Evolutionary conservation across 2,113 vertebrate genomes (phyloP), one percentile per base, ranked within the genome.

Genomic region (Theristicus caerulescens): DNA sequence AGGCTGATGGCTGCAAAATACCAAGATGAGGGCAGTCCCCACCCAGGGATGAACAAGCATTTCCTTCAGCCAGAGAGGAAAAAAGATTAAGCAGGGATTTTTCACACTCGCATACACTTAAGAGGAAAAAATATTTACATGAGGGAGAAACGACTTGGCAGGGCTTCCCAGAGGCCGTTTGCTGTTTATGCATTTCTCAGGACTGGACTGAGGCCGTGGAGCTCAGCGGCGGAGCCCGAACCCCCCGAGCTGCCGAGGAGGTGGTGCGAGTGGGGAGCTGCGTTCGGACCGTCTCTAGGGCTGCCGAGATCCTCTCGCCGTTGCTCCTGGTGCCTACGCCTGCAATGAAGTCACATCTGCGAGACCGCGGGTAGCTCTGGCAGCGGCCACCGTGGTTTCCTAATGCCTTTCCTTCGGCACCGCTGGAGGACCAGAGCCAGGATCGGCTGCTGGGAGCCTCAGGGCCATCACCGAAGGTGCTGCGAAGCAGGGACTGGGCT

Each of bases 101-200:
- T 95, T 97, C 93, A 94, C 91, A 94, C 86, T 94, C 1, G 0
- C 51, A 51, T 78, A 88, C 79, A 95, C 95, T 95, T 97, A 84
- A 96, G 88, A 94, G 74, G 44, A 72, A 90, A 91, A 91, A 96
- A 95, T 95, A 96, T 96, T 95, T 96, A 92, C 72, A 94, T 52
- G 70, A 95, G 32, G 44, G 88, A 93, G 65, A 92, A 84, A 84
- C 77, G 81, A 92, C 94, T 97, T 96, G 90, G 94, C 96, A 91
- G 67, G 44, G 18, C 65, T 90, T 64, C 54, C 26, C 66, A 40
- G 78, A 83, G 84, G 74, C 82, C 51, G 1, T 80, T 95, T 80
- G 78, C 42, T 95, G 93, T 95, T 95, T 90, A 36, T 94, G 47
- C 38, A 44, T 93, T 91, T 94, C 84, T 85, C 49, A 80, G 86